phyloP scores from a whole-genome alignment of 2,797 vertebrate species.

The Nasua narica region DNA sequence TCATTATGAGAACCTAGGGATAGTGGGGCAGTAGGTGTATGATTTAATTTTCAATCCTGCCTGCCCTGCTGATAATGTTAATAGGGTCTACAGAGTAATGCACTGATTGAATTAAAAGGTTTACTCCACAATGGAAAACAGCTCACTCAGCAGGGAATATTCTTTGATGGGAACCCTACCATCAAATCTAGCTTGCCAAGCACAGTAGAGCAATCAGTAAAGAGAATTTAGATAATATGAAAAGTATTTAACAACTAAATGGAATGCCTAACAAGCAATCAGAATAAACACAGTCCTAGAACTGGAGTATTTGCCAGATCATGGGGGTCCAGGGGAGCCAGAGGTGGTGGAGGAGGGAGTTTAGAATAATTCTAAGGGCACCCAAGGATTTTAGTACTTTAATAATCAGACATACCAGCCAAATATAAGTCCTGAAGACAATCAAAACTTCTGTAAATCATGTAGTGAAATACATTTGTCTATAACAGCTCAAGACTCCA shows the following conservation, averaged over 20 bases:
- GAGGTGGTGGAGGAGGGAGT: fast-evolving
- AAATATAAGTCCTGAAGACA: neutral
- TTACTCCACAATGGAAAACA: neutral
- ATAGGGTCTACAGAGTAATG: neutral
- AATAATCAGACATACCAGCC: neutral
- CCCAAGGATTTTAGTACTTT: slow-evolving; percentile 15
- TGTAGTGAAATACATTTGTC: neutral
- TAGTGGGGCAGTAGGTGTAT: neutral
- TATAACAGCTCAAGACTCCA: neutral
- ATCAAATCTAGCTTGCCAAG: neutral
- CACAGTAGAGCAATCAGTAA: neutral
- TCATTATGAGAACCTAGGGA: neutral
- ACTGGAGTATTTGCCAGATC: neutral
- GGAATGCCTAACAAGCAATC: neutral
- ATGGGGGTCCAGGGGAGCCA: neutral
- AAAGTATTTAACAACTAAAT: neutral
- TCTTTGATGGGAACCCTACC: neutral
- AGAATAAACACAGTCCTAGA: neutral
- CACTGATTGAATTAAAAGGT: neutral
- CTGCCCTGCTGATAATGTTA: neutral
- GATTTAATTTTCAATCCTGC: neutral
- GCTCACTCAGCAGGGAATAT: neutral
- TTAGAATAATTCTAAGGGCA: neutral
- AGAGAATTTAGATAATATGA: slow-evolving; percentile 27
- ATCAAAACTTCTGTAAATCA: neutral